Evolutionary conservation across 1,140 invertebrate genomes (phyloP), one percentile per base, ranked within the genome.

Genomic region (Chelonus insularis): DNA sequence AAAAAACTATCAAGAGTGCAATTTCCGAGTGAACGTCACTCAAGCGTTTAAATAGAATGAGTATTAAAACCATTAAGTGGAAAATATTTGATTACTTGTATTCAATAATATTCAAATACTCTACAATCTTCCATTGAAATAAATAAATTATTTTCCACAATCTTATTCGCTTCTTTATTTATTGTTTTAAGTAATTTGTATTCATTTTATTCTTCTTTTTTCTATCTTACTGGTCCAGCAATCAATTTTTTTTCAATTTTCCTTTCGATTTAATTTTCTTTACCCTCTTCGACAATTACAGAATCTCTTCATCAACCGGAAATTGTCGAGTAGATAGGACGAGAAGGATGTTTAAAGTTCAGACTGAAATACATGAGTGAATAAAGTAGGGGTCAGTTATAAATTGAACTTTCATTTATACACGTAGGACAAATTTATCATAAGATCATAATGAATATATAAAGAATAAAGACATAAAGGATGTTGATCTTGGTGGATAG

Each of bases 361-460:
- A 48, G 41, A 8, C 5, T 43, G 12, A 18, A 18, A 43, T n/a
- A n/a, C 32, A 0, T 2, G 3, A 43, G 25, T 4, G 25, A 29
- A 29, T 29, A 29, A 29, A 29, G 25, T 16, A 43, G 18, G 16
- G 41, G 41, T 43, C 45, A 12, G 23, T 25, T 20, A 14, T 45
- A 18, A 51, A 23, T 32, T 51, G 12, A 51, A 23, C 21, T 34
- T 51, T 51, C 12, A 18, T 51, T 34, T 4, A 12, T 39, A 12
- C 34, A 39, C 36, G 21, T 55, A n/a, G 18, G 2, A 20, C 34
- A 29, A 29, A 39, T 55, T 55, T 39, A 55, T 55, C 52, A 55
- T 55, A 34, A 37, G 52, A 55, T 55, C 52, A 55, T 39, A 18
- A 14, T 20, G 52, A 14, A 39, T 55, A 29, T 55, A 34, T 18